Conservation (phyloP, 2,113 vertebrate genomes). For the Diphyllodes magnificus region DNA sequence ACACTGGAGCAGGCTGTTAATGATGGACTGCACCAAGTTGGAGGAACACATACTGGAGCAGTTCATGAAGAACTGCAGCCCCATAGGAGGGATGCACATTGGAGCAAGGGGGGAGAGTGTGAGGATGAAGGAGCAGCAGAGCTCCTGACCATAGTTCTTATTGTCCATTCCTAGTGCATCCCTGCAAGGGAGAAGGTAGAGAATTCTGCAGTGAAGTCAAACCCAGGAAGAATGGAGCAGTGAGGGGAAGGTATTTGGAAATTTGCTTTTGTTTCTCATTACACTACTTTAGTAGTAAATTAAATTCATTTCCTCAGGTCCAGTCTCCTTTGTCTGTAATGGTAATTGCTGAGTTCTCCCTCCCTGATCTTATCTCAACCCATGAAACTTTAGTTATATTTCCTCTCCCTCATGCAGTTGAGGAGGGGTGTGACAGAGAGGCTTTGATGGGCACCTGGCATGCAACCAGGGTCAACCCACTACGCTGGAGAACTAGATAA, state of each 20-base stretch:
- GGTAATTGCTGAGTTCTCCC: neutral
- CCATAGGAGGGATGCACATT: fast-evolving
- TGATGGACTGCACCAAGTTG: neutral
- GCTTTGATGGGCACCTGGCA: neutral
- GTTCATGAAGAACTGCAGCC: fast-evolving
- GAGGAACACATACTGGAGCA: fast-evolving
- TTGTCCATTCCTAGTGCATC: fast-evolving
- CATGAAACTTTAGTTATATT: neutral
- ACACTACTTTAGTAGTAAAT: neutral
- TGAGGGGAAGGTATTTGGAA: neutral
- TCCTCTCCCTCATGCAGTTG: fast-evolving
- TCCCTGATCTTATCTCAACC: neutral
- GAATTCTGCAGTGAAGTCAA: neutral
- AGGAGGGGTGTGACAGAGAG: neutral
- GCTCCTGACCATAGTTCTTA: neutral
- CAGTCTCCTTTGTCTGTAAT: neutral
- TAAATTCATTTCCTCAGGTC: fast-evolving
- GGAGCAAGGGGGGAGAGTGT: fast-evolving
- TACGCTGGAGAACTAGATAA: neutral
- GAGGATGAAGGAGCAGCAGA: neutral
- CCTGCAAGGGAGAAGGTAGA: fast-evolving
- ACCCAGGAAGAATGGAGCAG: neutral
- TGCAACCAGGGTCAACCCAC: neutral
- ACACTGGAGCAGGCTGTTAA: neutral
- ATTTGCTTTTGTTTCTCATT: neutral